Percentiles rank a stretch among this genome's conserved stretches.
Evolutionary conservation across 2,888 invertebrate genomes (phyloP).

Genomic region (Caenorhabditis virilis): DNA sequence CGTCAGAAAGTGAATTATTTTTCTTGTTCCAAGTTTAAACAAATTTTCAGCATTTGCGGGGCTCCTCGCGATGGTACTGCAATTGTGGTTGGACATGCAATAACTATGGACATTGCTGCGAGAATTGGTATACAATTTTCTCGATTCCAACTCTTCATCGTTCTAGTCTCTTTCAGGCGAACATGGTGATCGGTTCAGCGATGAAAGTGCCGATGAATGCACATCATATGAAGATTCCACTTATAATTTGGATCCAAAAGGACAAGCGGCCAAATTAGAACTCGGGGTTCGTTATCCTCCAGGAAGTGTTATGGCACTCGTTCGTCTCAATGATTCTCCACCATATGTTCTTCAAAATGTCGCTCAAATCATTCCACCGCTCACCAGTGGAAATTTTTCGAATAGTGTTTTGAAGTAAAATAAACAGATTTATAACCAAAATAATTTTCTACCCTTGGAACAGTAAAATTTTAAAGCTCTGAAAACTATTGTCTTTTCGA

Average conservation of each 20-base stretch:
- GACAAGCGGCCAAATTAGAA: slow-evolving; percentile 21
- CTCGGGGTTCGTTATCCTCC: slow-evolving; percentile 39
- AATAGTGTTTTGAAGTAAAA: slow-evolving; percentile 14
- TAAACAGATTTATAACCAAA: too few relatives aligned
- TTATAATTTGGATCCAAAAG: slow-evolving; percentile 12
- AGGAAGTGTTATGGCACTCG: slow-evolving; percentile 19
- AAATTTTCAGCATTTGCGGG: slow-evolving; percentile 25
- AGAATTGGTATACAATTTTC: too few relatives aligned
- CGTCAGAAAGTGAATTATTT: slow-evolving; percentile 17
- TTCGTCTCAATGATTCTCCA: slow-evolving; percentile 27
- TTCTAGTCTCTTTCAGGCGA: slow-evolving; percentile 19
- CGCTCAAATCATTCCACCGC: slow-evolving; percentile 25
- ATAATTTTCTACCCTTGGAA: too few relatives aligned
- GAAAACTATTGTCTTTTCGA: slow-evolving; percentile 5
- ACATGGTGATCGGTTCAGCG: slow-evolving; percentile 14
- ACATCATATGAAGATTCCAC: slow-evolving; percentile 31
- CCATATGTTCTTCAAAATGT: slow-evolving; percentile 26
- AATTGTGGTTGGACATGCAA: slow-evolving; percentile 29
- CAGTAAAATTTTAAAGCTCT: background rate
- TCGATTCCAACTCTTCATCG: too few relatives aligned
- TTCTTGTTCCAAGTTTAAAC: background rate
- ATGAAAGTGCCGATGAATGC: slow-evolving; percentile 14
- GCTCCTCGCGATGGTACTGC: slow-evolving; percentile 14
- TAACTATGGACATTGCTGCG: slow-evolving; percentile 31
- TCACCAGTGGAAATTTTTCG: slow-evolving; percentile 16